A percentile compares a stretch with the other conserved stretches of the same genome.
Conservation (phyloP, 2,113 vertebrate species). For the Neopipo cinnamomea region DNA sequence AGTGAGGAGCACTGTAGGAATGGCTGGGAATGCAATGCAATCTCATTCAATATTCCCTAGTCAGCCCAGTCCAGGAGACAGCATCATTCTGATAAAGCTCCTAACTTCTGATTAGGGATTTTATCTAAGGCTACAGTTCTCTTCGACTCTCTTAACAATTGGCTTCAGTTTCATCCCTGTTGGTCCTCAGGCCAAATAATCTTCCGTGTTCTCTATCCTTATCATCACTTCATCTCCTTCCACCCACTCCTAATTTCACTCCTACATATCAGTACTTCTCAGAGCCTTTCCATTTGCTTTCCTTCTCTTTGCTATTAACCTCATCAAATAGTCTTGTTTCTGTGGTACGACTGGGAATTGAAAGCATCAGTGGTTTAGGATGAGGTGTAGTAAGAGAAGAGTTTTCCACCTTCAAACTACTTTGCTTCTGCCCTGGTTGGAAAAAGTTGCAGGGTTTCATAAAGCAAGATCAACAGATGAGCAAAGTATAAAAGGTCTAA, state of each 20-base stretch:
- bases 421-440: neutral
- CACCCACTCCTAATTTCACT: neutral
- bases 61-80: neutral
- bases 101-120: neutral
- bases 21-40: neutral
- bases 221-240: neutral
- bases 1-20: rapidly evolving
- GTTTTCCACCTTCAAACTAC: neutral
- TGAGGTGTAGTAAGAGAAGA: neutral
- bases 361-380: neutral
- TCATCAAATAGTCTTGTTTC: neutral
- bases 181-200: neutral
- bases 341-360: neutral
- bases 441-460: neutral
- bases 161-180: neutral
- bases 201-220: neutral
- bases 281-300: slow-evolving; percentile 7
- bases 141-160: neutral
- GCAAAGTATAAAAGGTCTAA: neutral
- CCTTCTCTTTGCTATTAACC: neutral
- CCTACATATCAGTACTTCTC: neutral
- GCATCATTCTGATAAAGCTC: neutral
- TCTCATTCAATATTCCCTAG: rapidly evolving
- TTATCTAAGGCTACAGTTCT: neutral
- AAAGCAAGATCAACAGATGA: neutral